Evolutionary conservation across 53 echinoderm and acorn worm species (phyloP), one percentile per base, ranked within the genome.

Genomic region (Holothuria leucospilota): DNA sequence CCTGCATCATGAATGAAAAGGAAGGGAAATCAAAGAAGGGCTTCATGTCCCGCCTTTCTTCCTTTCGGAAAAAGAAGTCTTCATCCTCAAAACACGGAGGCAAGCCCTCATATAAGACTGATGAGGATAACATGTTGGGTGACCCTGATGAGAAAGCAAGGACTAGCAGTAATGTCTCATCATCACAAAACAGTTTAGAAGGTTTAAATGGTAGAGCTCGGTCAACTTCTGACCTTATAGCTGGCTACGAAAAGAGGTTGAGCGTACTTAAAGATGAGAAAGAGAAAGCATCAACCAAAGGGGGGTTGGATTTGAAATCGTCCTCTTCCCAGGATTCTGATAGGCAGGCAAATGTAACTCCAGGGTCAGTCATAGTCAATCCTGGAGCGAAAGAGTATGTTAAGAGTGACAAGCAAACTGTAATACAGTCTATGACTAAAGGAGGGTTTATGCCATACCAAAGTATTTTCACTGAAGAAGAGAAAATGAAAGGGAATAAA

Each of bases 31-130:
- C n/a, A 59, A 96, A 94, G 84, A 90, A 92, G 58, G 94, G 92
- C 9, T 93, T 98, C 66, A 91, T 98, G 39, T 88, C 98, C 39
- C 91, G 93, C 18, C 82, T 98, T 59, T 93, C 98, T 21, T 97
- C 98, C 13, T 95, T 98, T 69, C 90, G 98, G 24, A 93, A 93
- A 70, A 98, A 98, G 85, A 98, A 98, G 81, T 80, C 79, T 30
- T 79, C 78, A 24, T 78, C 78, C 2, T 14, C 20, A 29, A 59
- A 58, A 10, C 27, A 30, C 15, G 61, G 80, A 38, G 39, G 56
- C 29, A 83, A 66, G 38, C n/a, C 42, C n/a, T 40, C 42, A 7
- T 41, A 66, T 23, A 42, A 63, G n/a, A 40, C 9, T 39, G 66
- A 15, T 21, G 40, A 41, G 67, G 39, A 41, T 13, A 81, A 29